Evolutionary conservation across 2,888 invertebrate genomes (phyloP).

Genomic region (Oscheius sp.): DNA sequence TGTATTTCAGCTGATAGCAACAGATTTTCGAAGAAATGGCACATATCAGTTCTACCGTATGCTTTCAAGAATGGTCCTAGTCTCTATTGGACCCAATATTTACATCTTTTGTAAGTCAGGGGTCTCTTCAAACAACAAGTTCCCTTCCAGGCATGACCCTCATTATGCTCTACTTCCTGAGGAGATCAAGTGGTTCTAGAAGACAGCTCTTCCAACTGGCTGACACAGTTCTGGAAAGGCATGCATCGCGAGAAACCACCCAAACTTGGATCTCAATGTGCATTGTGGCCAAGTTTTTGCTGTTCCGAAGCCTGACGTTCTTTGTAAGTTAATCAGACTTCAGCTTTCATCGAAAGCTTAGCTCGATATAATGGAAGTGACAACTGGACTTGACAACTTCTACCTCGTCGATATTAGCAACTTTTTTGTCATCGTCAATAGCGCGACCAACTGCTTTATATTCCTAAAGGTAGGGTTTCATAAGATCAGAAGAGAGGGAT

Average conservation of each 20-base stretch:
- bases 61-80: slow-evolving; percentile 65
- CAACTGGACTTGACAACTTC: slow-evolving; percentile 48
- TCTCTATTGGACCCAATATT: slow-evolving; percentile 67
- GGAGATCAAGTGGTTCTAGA: slow-evolving; percentile 65
- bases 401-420: slow-evolving; percentile 62
- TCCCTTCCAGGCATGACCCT: slow-evolving; percentile 50
- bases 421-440: slow-evolving; percentile 66
- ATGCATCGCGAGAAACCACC: slow-evolving; percentile 62
- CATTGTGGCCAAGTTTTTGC: slow-evolving; percentile 65
- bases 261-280: slow-evolving; percentile 67
- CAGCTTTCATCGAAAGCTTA: slow-evolving; percentile 24
- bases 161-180: slow-evolving; percentile 59
- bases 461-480: slow-evolving; percentile 52
- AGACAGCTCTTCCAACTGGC: slow-evolving; percentile 65
- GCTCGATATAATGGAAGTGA: slow-evolving; percentile 67
- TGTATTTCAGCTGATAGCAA: slow-evolving; percentile 50
- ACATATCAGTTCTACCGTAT: slow-evolving; percentile 60
- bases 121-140: neutral
- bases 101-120: slow-evolving; percentile 58
- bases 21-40: slow-evolving; percentile 53
- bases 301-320: slow-evolving; percentile 65
- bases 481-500: neutral
- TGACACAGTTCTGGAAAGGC: slow-evolving; percentile 64
- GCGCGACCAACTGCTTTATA: slow-evolving; percentile 70
- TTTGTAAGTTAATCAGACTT: slow-evolving; percentile 43